A percentile compares a stretch with the other conserved stretches of the same genome.
phyloP scores from a whole-genome alignment of 2,888 invertebrate genomes.

The Thecophora atra region DNA sequence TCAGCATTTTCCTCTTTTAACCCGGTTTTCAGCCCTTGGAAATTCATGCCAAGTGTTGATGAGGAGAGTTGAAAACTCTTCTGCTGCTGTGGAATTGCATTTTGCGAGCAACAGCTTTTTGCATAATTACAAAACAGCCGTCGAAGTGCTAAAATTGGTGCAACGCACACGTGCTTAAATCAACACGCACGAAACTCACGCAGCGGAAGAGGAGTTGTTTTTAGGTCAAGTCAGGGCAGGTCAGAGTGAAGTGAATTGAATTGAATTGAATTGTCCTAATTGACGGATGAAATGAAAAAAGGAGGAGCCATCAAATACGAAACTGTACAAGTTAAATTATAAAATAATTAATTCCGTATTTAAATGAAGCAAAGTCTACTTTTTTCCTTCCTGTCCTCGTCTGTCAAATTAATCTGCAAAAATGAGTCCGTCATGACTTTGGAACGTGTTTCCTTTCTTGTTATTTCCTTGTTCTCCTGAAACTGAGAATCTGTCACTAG shows the following conservation, averaged over 20 bases:
- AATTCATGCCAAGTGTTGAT: neutral
- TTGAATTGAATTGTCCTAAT: neutral
- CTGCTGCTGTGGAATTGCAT: too few relatives aligned
- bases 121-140: constrained; percentile 6
- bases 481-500: neutral
- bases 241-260: neutral
- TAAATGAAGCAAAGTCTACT: too few relatives aligned
- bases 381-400: too few relatives aligned
- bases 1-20: neutral
- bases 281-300: too few relatives aligned
- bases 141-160: neutral
- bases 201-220: neutral
- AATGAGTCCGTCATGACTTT: neutral
- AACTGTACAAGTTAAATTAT: too few relatives aligned
- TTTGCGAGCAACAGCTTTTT: constrained; percentile 4
- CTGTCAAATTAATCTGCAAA: too few relatives aligned
- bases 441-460: neutral
- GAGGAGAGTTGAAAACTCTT: neutral
- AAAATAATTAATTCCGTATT: too few relatives aligned
- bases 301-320: too few relatives aligned
- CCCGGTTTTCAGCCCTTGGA: neutral
- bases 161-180: neutral
- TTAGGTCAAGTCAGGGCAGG: neutral
- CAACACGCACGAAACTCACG: neutral
- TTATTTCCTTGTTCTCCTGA: neutral